Conservation (phyloP, 2,888 invertebrate genomes). For the Amphipyra tragopoginis region DNA sequence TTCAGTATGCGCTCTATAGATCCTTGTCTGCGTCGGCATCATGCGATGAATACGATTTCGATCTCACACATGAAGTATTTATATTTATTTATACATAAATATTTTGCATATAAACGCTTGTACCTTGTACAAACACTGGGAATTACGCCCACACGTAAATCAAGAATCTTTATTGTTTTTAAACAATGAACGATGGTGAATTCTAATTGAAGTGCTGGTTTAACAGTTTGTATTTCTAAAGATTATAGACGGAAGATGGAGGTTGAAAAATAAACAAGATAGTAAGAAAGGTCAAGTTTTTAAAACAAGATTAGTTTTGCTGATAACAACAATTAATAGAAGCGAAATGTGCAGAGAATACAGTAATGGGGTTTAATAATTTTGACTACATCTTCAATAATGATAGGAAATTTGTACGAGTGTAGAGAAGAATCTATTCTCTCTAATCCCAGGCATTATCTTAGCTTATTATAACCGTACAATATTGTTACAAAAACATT, state of each 20-base stretch:
- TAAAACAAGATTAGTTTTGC: too few species aligned
- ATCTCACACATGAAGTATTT: constrained; percentile 20
- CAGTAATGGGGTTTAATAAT: too few species aligned
- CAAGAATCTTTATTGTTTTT: constrained; percentile 25
- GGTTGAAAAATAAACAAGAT: too few species aligned
- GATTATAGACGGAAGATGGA: too few species aligned
- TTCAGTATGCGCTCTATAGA: constrained; percentile 32
- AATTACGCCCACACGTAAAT: constrained; percentile 17
- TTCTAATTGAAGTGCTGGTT: background rate
- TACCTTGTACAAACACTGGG: constrained; percentile 32
- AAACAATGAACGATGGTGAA: constrained; percentile 19
- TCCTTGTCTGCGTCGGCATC: constrained; percentile 28
- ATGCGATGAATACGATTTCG: constrained; percentile 35
- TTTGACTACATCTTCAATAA: too few species aligned
- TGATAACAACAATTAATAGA: too few species aligned
- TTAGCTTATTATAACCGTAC: background rate
- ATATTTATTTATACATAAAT: constrained; percentile 8
- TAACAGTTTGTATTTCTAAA: too few species aligned
- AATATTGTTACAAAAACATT: background rate
- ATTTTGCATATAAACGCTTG: constrained; percentile 26
- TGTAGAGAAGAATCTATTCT: too few species aligned
- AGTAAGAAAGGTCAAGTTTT: too few species aligned
- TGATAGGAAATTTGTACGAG: too few species aligned
- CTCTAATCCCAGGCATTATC: too few species aligned
- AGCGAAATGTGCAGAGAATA: too few species aligned